These are phyloP conservation scores for Micromys minutus DNA, from an alignment of 2,113 vertebrate genomes.

Conservation along the genomic window DNA sequence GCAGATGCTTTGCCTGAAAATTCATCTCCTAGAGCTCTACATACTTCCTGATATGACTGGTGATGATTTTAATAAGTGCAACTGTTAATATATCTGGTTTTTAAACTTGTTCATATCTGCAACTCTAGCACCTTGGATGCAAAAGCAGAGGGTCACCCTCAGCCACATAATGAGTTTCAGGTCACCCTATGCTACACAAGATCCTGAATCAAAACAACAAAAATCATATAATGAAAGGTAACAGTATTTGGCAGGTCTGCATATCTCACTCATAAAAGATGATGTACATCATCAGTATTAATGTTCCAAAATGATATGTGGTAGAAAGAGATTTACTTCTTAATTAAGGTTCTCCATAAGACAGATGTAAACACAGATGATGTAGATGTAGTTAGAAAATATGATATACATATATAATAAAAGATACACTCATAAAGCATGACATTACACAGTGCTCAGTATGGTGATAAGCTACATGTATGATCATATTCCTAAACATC, in stretches of 20 bases:
- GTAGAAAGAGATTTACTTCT: not conserved
- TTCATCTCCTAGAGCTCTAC: not conserved
- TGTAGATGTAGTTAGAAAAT: not conserved
- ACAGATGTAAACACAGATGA: not conserved
- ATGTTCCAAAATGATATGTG: not conserved
- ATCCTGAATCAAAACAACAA: not conserved
- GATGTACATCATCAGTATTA: not conserved
- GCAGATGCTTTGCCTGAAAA: not conserved
- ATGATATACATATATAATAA: not conserved
- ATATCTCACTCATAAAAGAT: not conserved
- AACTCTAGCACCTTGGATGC: not conserved
- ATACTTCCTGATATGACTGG: not conserved
- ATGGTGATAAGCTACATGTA: not conserved
- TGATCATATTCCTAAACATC: not conserved
- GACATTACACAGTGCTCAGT: not conserved
- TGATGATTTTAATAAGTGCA: not conserved
- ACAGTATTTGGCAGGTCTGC: slow-evolving; percentile 35
- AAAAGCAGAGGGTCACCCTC: not conserved
- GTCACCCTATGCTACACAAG: not conserved
- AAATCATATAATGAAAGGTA: not conserved
- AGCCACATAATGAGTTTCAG: not conserved
- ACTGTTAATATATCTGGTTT: not conserved
- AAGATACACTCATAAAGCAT: not conserved
- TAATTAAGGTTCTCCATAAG: not conserved
- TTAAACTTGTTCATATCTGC: not conserved